A percentile compares a stretch with the other conserved stretches of the same genome.
phyloP scores from a whole-genome alignment of 2,888 invertebrate genomes.

The Rapana venosa region DNA sequence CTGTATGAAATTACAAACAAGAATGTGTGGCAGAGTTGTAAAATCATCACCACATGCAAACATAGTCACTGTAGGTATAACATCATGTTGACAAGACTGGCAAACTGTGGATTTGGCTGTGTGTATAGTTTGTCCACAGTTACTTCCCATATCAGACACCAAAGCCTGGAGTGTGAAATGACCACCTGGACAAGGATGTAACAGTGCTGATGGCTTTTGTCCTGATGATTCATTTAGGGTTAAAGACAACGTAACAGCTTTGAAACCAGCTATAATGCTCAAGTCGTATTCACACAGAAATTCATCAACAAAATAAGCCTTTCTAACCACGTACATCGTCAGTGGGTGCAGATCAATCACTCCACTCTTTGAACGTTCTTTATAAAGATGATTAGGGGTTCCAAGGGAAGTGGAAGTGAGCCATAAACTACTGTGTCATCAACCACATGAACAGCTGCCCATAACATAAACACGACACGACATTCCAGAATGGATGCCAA shows the following conservation, averaged over 20 bases:
- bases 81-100: neutral
- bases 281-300: neutral
- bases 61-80: neutral
- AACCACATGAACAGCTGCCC: neutral
- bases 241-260: neutral
- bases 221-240: neutral
- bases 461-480: neutral
- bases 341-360: too few relatives aligned
- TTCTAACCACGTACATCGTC: neutral
- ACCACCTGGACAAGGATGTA: neutral
- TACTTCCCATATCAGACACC: neutral
- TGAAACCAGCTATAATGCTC: neutral
- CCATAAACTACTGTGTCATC: neutral
- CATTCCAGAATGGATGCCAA: neutral
- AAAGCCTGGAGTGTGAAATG: neutral
- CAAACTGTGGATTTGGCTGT: neutral
- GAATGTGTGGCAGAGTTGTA: neutral
- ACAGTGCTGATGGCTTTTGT: neutral
- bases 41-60: slow-evolving; percentile 13
- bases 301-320: neutral
- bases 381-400: neutral
- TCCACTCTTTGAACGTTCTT: too few relatives aligned
- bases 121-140: neutral
- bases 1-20: slow-evolving; percentile 65
- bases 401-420: neutral